A percentile compares a stretch with the other conserved stretches of the same genome.
Conservation (phyloP, 2,888 invertebrate genomes). For the Conus canariensis region DNA sequence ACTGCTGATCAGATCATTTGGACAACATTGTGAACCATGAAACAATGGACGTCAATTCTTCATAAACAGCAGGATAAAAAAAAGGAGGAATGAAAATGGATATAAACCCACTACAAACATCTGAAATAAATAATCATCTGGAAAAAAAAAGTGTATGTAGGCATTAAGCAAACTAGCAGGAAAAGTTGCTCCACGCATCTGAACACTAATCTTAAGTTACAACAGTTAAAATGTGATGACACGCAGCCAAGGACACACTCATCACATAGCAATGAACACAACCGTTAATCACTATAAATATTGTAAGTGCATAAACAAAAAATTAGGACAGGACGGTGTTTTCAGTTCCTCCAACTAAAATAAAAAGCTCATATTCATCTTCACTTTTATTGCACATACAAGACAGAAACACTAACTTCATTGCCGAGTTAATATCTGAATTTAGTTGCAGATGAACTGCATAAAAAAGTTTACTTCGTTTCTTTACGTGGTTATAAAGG, state of each 20-base stretch:
- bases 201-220: constrained; percentile 5
- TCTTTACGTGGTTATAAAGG: too few species aligned
- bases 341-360: background rate
- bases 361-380: background rate
- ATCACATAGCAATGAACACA: too few species aligned
- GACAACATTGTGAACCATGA: too few species aligned
- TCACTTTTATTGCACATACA: background rate
- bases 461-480: background rate
- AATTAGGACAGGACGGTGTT: background rate
- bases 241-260: background rate
- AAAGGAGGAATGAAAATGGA: background rate
- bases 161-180: background rate
- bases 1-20: too few species aligned
- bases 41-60: too few species aligned
- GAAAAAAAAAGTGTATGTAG: background rate
- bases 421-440: background rate
- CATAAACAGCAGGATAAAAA: too few species aligned
- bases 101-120: background rate
- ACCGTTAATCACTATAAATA: too few species aligned
- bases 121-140: background rate
- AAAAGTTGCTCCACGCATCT: too few species aligned
- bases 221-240: background rate
- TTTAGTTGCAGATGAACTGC: background rate
- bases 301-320: background rate
- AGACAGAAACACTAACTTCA: background rate